These are phyloP conservation scores for Myotis planiceps DNA, from an alignment of 2,797 vertebrate species.

Conservation along the genomic window DNA sequence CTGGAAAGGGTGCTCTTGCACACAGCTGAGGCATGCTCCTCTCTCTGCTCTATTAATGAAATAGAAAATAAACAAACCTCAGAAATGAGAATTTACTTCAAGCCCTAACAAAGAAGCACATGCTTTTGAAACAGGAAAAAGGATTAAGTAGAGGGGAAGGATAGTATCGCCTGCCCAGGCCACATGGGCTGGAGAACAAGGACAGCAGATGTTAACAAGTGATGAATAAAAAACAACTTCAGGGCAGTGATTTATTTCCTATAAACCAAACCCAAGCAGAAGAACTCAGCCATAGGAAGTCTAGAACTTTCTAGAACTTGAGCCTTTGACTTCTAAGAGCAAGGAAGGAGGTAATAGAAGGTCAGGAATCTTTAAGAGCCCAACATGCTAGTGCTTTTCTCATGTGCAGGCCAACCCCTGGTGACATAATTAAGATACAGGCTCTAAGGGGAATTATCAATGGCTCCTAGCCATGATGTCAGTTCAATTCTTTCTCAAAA, in stretches of 20 bases:
- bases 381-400: not conserved
- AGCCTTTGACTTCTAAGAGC: not conserved
- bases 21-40: fast-evolving
- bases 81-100: not conserved
- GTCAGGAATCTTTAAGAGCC: not conserved
- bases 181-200: not conserved
- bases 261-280: not conserved
- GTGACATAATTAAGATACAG: not conserved
- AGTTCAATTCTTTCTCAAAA: not conserved
- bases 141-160: not conserved
- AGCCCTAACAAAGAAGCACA: not conserved
- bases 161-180: not conserved
- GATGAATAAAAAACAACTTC: not conserved
- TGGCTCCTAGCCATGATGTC: not conserved
- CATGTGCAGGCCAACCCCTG: not conserved
- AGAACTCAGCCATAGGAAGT: not conserved
- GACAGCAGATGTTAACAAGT: not conserved
- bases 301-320: not conserved
- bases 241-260: not conserved
- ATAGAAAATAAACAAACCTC: not conserved
- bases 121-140: not conserved
- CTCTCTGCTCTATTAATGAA: not conserved
- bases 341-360: not conserved
- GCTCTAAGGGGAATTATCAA: not conserved
- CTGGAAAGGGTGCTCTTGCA: too few species aligned